phyloP scores from a whole-genome alignment of 2,113 vertebrate genomes.

The Coregonus clupeaformis region DNA sequence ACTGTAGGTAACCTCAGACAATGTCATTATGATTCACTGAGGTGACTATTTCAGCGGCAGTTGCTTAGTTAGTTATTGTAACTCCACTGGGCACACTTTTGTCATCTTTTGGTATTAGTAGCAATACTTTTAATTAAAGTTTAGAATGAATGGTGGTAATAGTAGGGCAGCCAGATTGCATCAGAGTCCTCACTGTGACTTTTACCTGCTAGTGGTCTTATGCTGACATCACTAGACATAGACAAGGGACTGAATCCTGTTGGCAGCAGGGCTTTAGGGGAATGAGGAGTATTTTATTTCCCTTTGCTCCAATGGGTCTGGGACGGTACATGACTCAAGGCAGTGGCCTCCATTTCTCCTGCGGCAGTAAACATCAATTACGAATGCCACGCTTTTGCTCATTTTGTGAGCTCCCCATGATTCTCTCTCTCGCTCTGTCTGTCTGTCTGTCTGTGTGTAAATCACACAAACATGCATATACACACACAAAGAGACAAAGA shows the following conservation, averaged over 20 bases:
- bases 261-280: conserved; percentile 8
- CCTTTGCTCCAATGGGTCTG: conserved; percentile 14
- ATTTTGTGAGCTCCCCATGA: conserved; percentile 14
- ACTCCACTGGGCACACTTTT: not conserved
- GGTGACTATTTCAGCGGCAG: too few relatives aligned
- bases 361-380: conserved; percentile 39
- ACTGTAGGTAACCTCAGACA: too few relatives aligned
- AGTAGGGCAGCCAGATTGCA: conserved; percentile 28
- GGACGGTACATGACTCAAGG: conserved; percentile 46
- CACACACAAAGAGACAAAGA: not conserved
- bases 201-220: conserved; percentile 21
- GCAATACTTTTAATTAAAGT: conserved; percentile 3
- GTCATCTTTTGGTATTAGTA: not conserved
- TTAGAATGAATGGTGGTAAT: not conserved
- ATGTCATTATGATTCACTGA: too few relatives aligned
- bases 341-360: conserved; percentile 39
- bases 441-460: not conserved
- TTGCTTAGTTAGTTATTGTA: not conserved
- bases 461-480: not conserved
- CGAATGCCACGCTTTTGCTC: conserved; percentile 1
- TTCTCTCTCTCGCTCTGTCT: not conserved
- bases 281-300: conserved; percentile 3
- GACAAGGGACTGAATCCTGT: not conserved
- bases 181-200: conserved; percentile 30
- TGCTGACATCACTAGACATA: conserved; percentile 14